Evolutionary conservation across 2,113 vertebrate genomes (phyloP).

Genomic region (Thamnophis sirtalis): DNA sequence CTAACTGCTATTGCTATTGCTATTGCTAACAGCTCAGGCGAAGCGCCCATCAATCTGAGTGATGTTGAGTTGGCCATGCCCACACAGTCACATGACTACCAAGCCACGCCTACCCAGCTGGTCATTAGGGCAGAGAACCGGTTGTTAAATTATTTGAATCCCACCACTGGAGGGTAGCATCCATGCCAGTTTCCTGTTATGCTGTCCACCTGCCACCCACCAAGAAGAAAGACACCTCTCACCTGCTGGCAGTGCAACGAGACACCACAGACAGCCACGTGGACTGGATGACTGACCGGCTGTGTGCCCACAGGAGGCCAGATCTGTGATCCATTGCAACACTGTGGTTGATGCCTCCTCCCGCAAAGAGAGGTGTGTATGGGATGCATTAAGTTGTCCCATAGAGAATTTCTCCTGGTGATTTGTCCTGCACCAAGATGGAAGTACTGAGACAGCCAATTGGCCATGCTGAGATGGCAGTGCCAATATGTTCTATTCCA

Average conservation of each 20-base stretch:
- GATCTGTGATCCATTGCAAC: neutral
- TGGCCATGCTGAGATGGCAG: neutral
- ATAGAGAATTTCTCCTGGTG: neutral
- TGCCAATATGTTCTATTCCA: no score
- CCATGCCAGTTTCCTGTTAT: neutral
- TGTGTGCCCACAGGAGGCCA: neutral
- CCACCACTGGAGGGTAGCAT: neutral
- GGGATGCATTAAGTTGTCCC: neutral
- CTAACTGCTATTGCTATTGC: no score
- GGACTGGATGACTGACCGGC: neutral
- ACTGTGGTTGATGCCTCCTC: neutral
- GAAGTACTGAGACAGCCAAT: neutral
- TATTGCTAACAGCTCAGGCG: no score
- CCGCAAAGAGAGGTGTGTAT: fast-evolving
- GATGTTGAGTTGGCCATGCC: no score
- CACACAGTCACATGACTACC: no score
- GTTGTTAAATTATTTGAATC: no score
- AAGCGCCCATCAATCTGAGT: no score
- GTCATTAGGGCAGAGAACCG: no score
- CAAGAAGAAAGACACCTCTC: neutral
- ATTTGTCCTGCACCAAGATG: neutral
- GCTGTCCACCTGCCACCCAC: neutral
- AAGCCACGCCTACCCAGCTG: no score
- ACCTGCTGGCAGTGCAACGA: neutral
- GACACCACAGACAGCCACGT: neutral